A percentile compares a stretch with the other conserved stretches of the same genome.
phyloP scores from a whole-genome alignment of 2,113 vertebrate genomes.

The Hirundichthys speculiger region DNA sequence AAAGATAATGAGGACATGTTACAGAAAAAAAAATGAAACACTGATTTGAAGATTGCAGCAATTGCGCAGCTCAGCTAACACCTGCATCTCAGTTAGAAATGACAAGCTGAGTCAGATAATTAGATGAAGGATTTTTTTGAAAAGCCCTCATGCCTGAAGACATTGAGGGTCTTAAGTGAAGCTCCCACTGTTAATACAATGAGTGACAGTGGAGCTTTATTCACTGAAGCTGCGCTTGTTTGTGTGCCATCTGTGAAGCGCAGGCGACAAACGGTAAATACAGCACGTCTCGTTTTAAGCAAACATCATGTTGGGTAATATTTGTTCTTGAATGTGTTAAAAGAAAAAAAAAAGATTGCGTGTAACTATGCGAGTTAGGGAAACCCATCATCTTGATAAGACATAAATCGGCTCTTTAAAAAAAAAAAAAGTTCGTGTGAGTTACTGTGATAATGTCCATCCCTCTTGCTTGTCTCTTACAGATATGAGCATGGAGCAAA shows the following conservation, averaged over 20 bases:
- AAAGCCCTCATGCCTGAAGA: constrained; percentile 8
- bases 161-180: constrained; percentile 10
- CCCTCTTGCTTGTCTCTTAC: constrained; percentile 17
- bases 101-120: constrained; percentile 7
- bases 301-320: constrained; percentile 52
- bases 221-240: constrained; percentile 44
- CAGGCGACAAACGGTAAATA: constrained; percentile 67
- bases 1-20: background rate
- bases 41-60: constrained; percentile 1
- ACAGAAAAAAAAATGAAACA: constrained; percentile 10
- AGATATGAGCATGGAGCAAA: constrained; percentile 39
- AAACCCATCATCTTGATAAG: constrained; percentile 43
- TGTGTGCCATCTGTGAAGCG: constrained; percentile 63
- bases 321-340: constrained; percentile 55
- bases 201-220: constrained; percentile 53
- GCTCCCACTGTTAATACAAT: constrained; percentile 29
- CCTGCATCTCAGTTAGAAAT: constrained; percentile 5
- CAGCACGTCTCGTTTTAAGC: constrained; percentile 56
- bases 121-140: constrained; percentile 5
- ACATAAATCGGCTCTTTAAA: no score
- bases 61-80: background rate
- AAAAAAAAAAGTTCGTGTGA: background rate
- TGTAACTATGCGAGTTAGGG: constrained; percentile 37
- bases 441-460: constrained; percentile 18
- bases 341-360: constrained; percentile 47